Evolutionary conservation across 1,140 invertebrate species (phyloP), one percentile per base, ranked within the genome.

Genomic region (Polyergus mexicanus): DNA sequence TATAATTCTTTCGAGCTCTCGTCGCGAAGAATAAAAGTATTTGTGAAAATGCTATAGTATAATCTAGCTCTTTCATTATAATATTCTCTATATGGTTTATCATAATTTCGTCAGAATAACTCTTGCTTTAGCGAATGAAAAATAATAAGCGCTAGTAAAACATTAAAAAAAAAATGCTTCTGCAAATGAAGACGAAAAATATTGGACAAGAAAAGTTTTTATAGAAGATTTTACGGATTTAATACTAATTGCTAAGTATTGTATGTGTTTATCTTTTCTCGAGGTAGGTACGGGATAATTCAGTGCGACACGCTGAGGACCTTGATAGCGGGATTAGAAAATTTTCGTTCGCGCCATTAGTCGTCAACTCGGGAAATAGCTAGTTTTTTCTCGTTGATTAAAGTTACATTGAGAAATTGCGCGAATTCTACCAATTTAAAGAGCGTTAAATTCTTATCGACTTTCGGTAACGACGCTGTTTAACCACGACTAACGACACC

Each of bases 391-490:
- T 19, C 32, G 28, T 66, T 66, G 19, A 35, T 78, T 47, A 11
- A 69, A 8, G 56, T 69, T 38, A n/a, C 65, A n/a, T 19, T 3
- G 22, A 28, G 22, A 56, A 80, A 81, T 44, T 35, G 19, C 66
- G 35, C 51, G 51, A 32, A 44, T 38, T 32, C 44, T 19, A 5
- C n/a, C 54, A 25, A 65, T 58, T 60, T 13, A 51, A 10, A 35
- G 13, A 38, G 6, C 19, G 54, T 58, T 83, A 74, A 83, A 83
- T 83, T 83, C 78, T 74, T 71, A 85, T 86, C 44, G 28, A 19
- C 47, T 44, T 60, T 68, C 35, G 58, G 41, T 88, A 66, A 85
- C 76, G 58, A 84, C 68, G 87, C 54, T 32, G 10, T 60, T 44
- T 66, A 83, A 74, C 25, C 54, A 74, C 25, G 62, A 54, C 19